Conservation (phyloP, 2,888 invertebrate species). For the Agrotis puta region DNA sequence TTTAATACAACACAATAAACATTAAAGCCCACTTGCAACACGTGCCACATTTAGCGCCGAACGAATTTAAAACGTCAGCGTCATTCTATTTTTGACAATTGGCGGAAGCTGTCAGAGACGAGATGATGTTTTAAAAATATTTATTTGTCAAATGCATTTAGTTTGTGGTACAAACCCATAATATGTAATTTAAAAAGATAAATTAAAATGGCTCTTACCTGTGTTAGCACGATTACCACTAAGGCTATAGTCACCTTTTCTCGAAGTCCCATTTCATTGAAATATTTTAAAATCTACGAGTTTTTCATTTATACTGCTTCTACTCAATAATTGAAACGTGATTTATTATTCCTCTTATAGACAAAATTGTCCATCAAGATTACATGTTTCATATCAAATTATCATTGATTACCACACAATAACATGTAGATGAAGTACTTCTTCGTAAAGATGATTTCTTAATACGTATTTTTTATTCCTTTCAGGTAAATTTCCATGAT, state of each 20-base stretch:
- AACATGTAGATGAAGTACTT: background rate
- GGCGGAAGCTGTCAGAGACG: too few species aligned
- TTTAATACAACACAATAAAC: too few species aligned
- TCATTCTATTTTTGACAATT: too few species aligned
- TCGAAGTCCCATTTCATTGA: slow-evolving; percentile 75
- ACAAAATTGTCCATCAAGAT: background rate
- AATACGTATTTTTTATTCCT: slow-evolving; percentile 15
- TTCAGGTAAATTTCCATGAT: slow-evolving; percentile 54
- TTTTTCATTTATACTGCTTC: slow-evolving; percentile 63
- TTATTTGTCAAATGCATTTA: too few species aligned
- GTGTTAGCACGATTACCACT: slow-evolving; percentile 63
- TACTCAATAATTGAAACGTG: slow-evolving; percentile 45
- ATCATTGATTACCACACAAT: slow-evolving; percentile 34
- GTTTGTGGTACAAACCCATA: too few species aligned
- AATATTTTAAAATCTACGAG: slow-evolving; percentile 49
- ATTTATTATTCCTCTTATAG: slow-evolving; percentile 25
- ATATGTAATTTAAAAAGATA: too few species aligned
- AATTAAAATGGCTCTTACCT: slow-evolving; percentile 69
- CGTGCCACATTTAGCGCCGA: background rate
- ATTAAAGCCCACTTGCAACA: too few species aligned
- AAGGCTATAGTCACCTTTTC: slow-evolving; percentile 75
- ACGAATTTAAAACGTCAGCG: background rate
- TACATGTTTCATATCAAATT: slow-evolving; percentile 8
- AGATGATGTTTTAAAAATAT: too few species aligned
- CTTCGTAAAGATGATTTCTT: slow-evolving; percentile 22